Evolutionary conservation across 2,113 vertebrate species (phyloP), one percentile per base, ranked within the genome.

Genomic region (Aplodontia rufa): DNA sequence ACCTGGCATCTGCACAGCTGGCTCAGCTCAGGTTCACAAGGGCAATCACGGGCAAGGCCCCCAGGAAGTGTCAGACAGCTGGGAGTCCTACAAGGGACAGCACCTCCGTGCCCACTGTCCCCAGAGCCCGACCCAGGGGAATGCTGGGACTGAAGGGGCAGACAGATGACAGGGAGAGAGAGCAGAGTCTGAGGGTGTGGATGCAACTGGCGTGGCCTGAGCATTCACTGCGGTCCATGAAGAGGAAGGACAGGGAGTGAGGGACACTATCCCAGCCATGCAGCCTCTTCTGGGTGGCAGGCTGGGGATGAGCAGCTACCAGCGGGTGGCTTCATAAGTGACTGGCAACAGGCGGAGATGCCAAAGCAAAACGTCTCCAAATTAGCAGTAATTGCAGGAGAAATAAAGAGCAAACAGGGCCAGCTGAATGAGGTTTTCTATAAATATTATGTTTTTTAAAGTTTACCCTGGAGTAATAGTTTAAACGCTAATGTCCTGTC

Each of bases 401-500:
- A 97, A 97, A 97, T 81, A 37, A 90, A 91, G 96, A 97, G 90
- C 94, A 17, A 79, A 87, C 84, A 68, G 96, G 97, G 95, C 8
- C 2, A 90, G 93, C 74, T 76, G 96, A 97, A 96, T 84, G 96
- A 97, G 94, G 96, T 80, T 47, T 91, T 97, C 97, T 97, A 87
- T 97, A 98, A 98, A 98, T 97, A 96, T 93, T 97, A 71, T 64
- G 47, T 97, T 98, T 98, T 98, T 96, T 96, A 92, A 98, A 97
- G 96, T 97, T 98, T 98, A 92, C 97, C 98, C 97, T 96, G 96
- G 97, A 95, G 97, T 98, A 94, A 93, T 72, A 66, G 97, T 97
- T 97, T 96, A 92, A 97, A 75, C 71, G 28, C 94, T 95, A 93
- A 94, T 91, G 92, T 97, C 97, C 91, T 97, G 94, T 89, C 97